These are phyloP conservation scores for Eonycteris spelaea DNA, from an alignment of 2,113 vertebrate genomes.

Conservation along the genomic window DNA sequence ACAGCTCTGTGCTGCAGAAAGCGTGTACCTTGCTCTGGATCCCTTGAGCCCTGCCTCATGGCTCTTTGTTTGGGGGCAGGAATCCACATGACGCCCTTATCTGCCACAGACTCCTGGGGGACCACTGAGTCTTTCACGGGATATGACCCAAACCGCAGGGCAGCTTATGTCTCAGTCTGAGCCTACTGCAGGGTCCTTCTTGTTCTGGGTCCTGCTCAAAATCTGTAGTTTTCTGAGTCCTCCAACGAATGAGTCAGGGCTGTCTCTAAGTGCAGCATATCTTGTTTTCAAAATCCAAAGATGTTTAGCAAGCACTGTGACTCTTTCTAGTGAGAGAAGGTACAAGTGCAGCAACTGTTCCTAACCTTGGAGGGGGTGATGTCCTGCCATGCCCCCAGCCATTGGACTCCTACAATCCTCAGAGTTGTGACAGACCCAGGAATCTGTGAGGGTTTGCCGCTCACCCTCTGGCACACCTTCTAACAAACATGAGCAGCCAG, in stretches of 20 bases:
- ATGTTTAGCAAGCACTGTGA: background rate
- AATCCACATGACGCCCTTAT: background rate
- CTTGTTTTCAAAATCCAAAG: background rate
- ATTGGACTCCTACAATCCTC: background rate
- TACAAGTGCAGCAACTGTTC: background rate
- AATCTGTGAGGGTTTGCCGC: background rate
- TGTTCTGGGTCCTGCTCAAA: background rate
- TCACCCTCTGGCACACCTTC: background rate
- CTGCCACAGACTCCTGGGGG: background rate
- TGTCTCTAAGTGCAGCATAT: background rate
- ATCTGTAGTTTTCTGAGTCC: background rate
- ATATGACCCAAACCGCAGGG: rapidly evolving
- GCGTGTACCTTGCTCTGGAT: background rate
- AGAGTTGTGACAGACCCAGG: background rate
- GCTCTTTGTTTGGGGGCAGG: background rate
- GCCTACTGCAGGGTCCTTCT: background rate
- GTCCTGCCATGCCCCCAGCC: background rate
- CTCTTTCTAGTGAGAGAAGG: background rate
- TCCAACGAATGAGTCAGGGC: background rate
- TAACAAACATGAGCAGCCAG: background rate
- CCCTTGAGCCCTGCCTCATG: background rate
- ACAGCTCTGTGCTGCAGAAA: background rate
- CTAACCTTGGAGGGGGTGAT: background rate
- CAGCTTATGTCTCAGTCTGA: background rate
- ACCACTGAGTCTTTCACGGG: background rate